Conservation (phyloP, 2,888 invertebrate genomes). For the Urechis unicinctus region DNA sequence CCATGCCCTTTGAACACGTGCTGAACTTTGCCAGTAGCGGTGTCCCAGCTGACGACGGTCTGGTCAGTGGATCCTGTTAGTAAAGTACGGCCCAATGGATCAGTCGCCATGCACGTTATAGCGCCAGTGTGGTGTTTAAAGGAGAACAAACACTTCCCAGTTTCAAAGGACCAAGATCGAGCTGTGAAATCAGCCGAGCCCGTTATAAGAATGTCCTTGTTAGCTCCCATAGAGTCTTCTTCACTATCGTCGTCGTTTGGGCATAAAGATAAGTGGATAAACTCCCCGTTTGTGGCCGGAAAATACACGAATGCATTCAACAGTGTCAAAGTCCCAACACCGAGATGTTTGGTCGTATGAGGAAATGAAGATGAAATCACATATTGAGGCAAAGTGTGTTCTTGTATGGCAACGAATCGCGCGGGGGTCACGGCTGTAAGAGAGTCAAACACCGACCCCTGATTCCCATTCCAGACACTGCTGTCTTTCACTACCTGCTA, state of each 20-base stretch:
- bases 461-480: too few relatives aligned
- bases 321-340: constrained; percentile 54
- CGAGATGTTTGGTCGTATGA: constrained; percentile 48
- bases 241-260: constrained; percentile 46
- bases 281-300: constrained; percentile 54
- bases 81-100: constrained; percentile 43
- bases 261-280: constrained; percentile 53
- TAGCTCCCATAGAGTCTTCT: constrained; percentile 13
- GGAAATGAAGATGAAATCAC: constrained; percentile 48
- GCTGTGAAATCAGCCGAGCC: constrained; percentile 50
- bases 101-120: constrained; percentile 52
- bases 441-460: too few relatives aligned
- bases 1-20: constrained; percentile 51
- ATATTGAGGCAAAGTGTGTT: too few relatives aligned
- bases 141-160: constrained; percentile 43
- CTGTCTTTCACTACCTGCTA: too few relatives aligned
- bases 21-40: constrained; percentile 47
- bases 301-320: constrained; percentile 48
- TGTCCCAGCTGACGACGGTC: constrained; percentile 52
- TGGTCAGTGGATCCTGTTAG: constrained; percentile 54
- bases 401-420: too few relatives aligned
- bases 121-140: constrained; percentile 53
- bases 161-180: constrained; percentile 49
- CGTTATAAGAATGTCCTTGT: constrained; percentile 46
- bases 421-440: too few relatives aligned